Base-by-base conservation (phyloP, 2,113 vertebrate species). In the Pao palembangensis region DNA sequence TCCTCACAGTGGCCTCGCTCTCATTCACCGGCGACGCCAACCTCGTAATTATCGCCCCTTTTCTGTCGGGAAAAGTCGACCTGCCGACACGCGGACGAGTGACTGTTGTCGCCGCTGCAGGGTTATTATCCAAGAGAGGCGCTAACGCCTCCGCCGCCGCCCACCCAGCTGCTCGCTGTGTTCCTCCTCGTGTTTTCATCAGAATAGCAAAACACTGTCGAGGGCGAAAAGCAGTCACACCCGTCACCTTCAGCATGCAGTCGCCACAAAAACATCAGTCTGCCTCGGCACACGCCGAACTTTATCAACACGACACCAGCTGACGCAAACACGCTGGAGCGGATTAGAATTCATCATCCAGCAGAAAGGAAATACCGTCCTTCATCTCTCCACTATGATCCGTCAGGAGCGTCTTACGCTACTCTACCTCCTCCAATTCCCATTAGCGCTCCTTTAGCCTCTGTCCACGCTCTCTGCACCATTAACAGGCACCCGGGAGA, bases 81-180 rank as follows among this genome's bases (percentile, higher is more conserved):
- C 78, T 87, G 75, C 80, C 69, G 16, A 58, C 77, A 34, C 53
- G 64, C 44, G 80, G 80, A 85, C 83, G 78, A 87, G 83, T 84
- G 76, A 83, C 68, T 84, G 81, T 23, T 23, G 21, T 23, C 21
- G 21, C 21, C 21, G 21, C 21, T 83, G 63, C 60, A 31, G 62
- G 76, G 81, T 87, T 81, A 83, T 87, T 77, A 81, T 74, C 78
- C 76, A 73, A 67, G 73, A 84, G 83, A 87, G 76, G 69, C 67
- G 73, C 66, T 41, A 66, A 53, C 48, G 23, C 46, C 69, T 44
- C 51, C 34, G n/a, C 56, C 51, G 43, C 57, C 38, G 57, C 31
- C 51, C 67, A 17, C 31, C 57, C 14, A 19, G 5, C 47, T 25
- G 51, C 69, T 77, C 75, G 75, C 68, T 71, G 80, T 81, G 80